Evolutionary conservation across 2,113 vertebrate species (phyloP).

Genomic region (Ovis aries): ARS-UI_Ramb_v3.0 NC_056059.1:28825501-28826000

Average conservation of each 20-base stretch:
- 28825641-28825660: not conserved
- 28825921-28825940: not conserved
- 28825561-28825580: not conserved
- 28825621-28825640: not conserved
- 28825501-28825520: not conserved
- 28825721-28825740: not conserved
- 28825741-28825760: not conserved
- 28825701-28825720: not conserved
- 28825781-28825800: not conserved
- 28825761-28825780: not conserved
- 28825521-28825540: not conserved
- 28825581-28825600: not conserved
- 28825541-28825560: not conserved
- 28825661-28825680: not conserved
- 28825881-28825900: not conserved
- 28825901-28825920: not conserved
- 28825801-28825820: not conserved
- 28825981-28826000: not conserved
- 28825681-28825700: not conserved
- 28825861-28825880: not conserved
- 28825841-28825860: not conserved
- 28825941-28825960: not conserved
- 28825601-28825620: not conserved
- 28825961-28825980: not conserved
- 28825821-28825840: not conserved